A percentile compares a stretch with the other conserved stretches of the same genome.
phyloP scores from a whole-genome alignment of 2,888 invertebrate genomes.

The Xylota segnis region DNA sequence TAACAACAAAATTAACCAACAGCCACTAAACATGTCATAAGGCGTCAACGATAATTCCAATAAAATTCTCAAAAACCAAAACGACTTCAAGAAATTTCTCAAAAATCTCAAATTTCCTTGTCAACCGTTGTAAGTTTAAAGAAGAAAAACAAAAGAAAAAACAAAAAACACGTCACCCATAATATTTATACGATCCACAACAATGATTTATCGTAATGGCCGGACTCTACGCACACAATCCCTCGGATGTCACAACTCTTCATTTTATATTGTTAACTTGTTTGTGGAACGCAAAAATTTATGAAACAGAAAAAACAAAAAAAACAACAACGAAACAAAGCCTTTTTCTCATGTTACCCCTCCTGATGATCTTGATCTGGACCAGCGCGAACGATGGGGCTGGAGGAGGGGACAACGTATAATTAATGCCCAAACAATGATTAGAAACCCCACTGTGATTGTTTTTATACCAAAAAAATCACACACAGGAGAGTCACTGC shows the following conservation, averaged over 20 bases:
- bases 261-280: conserved; percentile 45
- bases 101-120: conserved; percentile 73
- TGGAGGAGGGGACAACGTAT: conserved; percentile 22
- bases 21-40: conserved; percentile 66
- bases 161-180: too few relatives aligned
- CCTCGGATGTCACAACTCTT: conserved; percentile 63
- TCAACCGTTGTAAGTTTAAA: conserved; percentile 27
- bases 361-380: conserved; percentile 63
- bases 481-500: conserved; percentile 45
- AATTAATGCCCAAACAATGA: conserved; percentile 71
- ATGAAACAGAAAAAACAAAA: conserved; percentile 42
- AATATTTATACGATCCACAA: conserved; percentile 61
- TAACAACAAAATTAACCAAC: conserved; percentile 31
- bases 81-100: too few relatives aligned
- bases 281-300: conserved; percentile 63
- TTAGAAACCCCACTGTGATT: conserved; percentile 72
- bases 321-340: too few relatives aligned
- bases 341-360: conserved; percentile 59
- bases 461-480: conserved; percentile 23
- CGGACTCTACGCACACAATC: conserved; percentile 46
- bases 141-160: not conserved
- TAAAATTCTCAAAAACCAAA: conserved; percentile 35
- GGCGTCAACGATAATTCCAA: conserved; percentile 58
- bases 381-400: conserved; percentile 19
- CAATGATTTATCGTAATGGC: conserved; percentile 71